Percentiles rank a stretch among this genome's conserved stretches.
Evolutionary conservation across 2,113 vertebrate genomes (phyloP).

Genomic region (Oceanodroma tethys): DNA sequence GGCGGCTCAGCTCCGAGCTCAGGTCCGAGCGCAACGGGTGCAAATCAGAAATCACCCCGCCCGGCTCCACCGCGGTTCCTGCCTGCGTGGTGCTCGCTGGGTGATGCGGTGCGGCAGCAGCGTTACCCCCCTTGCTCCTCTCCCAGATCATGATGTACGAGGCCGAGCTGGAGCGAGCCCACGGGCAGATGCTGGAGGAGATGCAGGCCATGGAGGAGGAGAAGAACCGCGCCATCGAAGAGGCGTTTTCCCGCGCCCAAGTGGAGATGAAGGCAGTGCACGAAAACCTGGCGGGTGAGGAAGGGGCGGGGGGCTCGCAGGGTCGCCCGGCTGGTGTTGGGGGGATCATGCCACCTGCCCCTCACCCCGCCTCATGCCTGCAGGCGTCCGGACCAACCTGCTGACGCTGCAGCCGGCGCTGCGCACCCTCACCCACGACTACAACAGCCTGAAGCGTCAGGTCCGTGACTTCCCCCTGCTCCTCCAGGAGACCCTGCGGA

Average conservation of each 20-base stretch:
- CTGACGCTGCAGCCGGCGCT: slow-evolving; percentile 90
- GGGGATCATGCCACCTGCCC: not conserved
- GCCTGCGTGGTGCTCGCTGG: not conserved
- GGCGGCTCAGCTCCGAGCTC: slow-evolving; percentile 82
- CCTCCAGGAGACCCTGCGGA: slow-evolving; percentile 84
- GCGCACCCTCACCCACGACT: slow-evolving; percentile 90
- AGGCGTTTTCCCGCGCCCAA: slow-evolving; percentile 89
- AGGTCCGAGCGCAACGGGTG: slow-evolving; percentile 65
- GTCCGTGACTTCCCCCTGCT: slow-evolving; percentile 91
- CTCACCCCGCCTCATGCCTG: not conserved
- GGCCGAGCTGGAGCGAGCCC: slow-evolving; percentile 86
- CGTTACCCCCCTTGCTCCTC: not conserved
- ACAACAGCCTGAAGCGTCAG: slow-evolving; percentile 92
- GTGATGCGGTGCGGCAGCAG: fast-evolving
- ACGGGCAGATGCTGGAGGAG: slow-evolving; percentile 88
- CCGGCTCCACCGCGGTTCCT: fast-evolving
- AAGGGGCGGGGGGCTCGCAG: fast-evolving
- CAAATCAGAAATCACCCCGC: not conserved
- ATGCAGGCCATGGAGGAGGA: slow-evolving; percentile 93
- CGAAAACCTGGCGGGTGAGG: slow-evolving; percentile 91
- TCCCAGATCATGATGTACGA: slow-evolving; percentile 86
- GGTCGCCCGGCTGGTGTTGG: fast-evolving
- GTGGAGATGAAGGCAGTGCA: slow-evolving; percentile 96
- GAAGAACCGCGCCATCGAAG: slow-evolving; percentile 91
- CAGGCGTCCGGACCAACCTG: slow-evolving; percentile 92